A percentile compares a stretch with the other conserved stretches of the same genome.
Conservation (phyloP, 2,888 invertebrate genomes). For the Phragmatobia fuliginosa region DNA sequence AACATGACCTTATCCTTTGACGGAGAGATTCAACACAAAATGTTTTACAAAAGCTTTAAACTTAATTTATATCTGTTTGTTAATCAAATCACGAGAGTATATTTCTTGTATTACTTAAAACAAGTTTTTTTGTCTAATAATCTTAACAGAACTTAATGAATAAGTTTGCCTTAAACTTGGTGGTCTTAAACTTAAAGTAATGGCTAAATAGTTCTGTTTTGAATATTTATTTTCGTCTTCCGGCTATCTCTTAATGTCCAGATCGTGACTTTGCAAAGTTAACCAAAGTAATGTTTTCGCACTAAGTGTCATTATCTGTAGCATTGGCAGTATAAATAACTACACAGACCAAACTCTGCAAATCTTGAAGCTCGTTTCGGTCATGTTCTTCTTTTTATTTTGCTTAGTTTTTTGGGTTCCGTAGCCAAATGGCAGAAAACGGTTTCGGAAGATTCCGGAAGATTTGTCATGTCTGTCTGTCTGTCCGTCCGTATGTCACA, state of each 20-base stretch:
- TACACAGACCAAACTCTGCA: neutral
- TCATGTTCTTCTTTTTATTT: too few species aligned
- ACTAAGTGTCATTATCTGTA: slow-evolving; percentile 8
- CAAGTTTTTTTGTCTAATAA: neutral
- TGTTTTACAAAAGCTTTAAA: slow-evolving; percentile 23
- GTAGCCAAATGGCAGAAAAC: too few species aligned
- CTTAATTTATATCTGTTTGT: neutral
- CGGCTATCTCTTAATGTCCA: neutral
- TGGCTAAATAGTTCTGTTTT: neutral
- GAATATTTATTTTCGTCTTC: slow-evolving; percentile 3
- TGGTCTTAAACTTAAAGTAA: neutral
- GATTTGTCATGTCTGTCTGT: too few species aligned
- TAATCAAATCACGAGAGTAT: neutral
- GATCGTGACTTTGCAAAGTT: slow-evolving; percentile 10
- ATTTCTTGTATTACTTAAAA: neutral
- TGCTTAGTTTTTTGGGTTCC: too few species aligned
- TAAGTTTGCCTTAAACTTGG: neutral
- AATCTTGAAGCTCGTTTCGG: neutral
- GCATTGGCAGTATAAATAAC: neutral
- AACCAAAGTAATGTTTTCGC: slow-evolving; percentile 7
- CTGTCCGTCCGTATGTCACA: too few species aligned
- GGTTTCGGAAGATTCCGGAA: too few species aligned
- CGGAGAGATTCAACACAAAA: slow-evolving; percentile 38
- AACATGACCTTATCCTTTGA: slow-evolving; percentile 26
- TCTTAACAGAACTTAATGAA: neutral